These are phyloP conservation scores for Mormyrus iriodes DNA, from an alignment of 2,113 vertebrate genomes.

Conservation along the genomic window DNA sequence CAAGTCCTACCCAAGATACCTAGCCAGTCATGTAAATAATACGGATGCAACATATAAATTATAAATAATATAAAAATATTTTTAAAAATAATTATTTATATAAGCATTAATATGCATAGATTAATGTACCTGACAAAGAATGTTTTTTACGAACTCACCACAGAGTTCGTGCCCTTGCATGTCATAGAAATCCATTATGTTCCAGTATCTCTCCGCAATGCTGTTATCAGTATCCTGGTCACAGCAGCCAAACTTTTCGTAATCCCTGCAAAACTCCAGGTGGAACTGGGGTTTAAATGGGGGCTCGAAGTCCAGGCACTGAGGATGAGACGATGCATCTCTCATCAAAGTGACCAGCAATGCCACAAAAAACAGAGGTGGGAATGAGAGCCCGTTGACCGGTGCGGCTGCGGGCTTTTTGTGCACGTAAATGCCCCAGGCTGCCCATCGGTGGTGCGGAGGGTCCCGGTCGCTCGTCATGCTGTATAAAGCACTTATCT, in stretches of 20 bases:
- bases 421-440: constrained; percentile 16
- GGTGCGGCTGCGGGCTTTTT: neutral
- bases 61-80: neutral
- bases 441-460: neutral
- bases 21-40: neutral
- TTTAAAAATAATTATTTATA: too few relatives aligned
- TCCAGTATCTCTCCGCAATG: constrained; percentile 68
- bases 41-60: neutral
- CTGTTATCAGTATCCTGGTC: constrained; percentile 61
- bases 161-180: constrained; percentile 51
- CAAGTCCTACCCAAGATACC: neutral
- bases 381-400: neutral
- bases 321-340: constrained; percentile 61
- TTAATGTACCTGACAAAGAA: constrained; percentile 72
- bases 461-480: constrained; percentile 47
- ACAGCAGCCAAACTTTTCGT: constrained; percentile 74
- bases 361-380: constrained; percentile 7
- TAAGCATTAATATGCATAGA: neutral
- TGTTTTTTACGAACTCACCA: constrained; percentile 65
- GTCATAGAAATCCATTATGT: constrained; percentile 62
- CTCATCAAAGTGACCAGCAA: constrained; percentile 37
- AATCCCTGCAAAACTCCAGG: constrained; percentile 73
- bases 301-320: constrained; percentile 72
- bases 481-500: constrained; percentile 23
- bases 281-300: constrained; percentile 67